Conservation (phyloP, 2,113 vertebrate species). For the Hippocampus zosterae region DNA sequence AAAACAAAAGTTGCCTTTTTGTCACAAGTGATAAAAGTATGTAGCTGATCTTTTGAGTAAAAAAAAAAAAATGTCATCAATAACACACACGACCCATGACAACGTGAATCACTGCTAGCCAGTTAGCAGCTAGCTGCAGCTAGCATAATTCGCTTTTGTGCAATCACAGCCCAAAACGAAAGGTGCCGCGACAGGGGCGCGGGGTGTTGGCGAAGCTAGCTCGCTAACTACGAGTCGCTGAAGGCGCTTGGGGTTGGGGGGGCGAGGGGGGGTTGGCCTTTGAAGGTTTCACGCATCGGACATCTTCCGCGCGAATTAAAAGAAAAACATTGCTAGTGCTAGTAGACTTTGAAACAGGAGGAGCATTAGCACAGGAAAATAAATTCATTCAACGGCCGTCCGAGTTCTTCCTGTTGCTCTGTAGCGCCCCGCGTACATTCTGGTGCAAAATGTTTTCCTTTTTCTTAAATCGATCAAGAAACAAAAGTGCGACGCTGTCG, state of each 20-base stretch:
- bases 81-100: too few relatives aligned
- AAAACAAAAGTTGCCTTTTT: neutral
- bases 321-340: neutral
- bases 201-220: too few relatives aligned
- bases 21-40: neutral
- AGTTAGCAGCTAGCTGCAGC: too few relatives aligned
- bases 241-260: neutral
- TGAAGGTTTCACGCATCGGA: neutral
- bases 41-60: too few relatives aligned
- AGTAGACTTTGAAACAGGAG: neutral
- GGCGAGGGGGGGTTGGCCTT: neutral
- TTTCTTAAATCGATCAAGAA: constrained; percentile 6
- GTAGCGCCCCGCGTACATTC: neutral
- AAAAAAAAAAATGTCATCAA: too few relatives aligned
- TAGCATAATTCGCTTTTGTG: neutral
- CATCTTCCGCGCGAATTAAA: neutral
- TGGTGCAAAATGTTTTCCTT: neutral
- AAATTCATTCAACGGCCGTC: neutral
- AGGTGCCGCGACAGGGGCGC: neutral
- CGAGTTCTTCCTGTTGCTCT: neutral
- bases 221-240: neutral
- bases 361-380: neutral
- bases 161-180: neutral
- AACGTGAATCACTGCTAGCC: too few relatives aligned
- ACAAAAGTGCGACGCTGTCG: constrained; percentile 12